Evolutionary conservation across 2,113 vertebrate genomes (phyloP), one percentile per base, ranked within the genome.

Genomic region (Cebus imitator): DNA sequence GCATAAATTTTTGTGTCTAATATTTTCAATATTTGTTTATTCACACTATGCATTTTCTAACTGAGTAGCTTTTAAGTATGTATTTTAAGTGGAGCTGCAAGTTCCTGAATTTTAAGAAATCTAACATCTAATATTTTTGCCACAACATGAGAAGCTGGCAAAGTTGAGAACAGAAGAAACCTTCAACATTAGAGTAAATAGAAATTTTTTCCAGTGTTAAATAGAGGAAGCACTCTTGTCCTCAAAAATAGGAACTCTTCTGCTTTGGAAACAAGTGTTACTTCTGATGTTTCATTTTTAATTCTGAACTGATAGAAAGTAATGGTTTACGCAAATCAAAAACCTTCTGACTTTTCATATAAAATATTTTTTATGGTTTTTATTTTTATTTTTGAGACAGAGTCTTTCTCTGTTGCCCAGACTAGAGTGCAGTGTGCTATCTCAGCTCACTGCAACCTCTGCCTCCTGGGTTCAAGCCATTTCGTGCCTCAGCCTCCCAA

Each of bases 1-100:
- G 76, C 43, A 88, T 92, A 92, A 96, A 35, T 92, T 95, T 94
- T 96, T 92, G 90, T 93, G 43, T 86, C 52, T 94, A 83, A 48
- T 94, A 91, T 90, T 96, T 94, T 82, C 94, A 97, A 55, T 82
- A 83, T 45, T 55, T 92, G 27, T 40, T 91, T 87, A 90, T 66
- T 95, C 37, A 76, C 52, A 75, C 2, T 16, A 14, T 96, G 18
- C 35, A 91, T 91, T 95, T 84, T 91, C 57, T 94, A 84, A 76
- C 87, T 68, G 79, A 80, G 66, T 96, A 84, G 40, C 40, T 72
- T 97, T 50, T 90, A 90, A 58, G 21, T 70, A 6, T 94, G 81
- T 79, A 45, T 75, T 93, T 90, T 92, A 95, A 93, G 48, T 87
- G 86, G 64, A 85, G 37, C 32, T 81, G 48, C 6, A 90, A 57